A percentile compares a stretch with the other conserved stretches of the same genome.
phyloP scores from a whole-genome alignment of 2,113 vertebrate species.

The Chionis minor region DNA sequence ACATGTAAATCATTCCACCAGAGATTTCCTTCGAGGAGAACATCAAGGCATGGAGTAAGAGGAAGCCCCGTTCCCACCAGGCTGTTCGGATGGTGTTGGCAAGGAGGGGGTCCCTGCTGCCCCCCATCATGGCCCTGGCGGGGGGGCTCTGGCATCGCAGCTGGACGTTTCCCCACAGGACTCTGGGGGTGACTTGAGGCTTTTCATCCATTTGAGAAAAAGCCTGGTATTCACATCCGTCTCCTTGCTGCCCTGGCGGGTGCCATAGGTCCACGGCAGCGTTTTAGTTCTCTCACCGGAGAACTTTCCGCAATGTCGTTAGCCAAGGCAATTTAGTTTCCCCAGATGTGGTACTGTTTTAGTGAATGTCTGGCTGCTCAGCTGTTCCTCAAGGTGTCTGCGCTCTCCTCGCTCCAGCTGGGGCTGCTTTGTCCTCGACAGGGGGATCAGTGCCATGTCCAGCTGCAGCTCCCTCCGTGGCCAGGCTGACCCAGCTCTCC shows the following conservation, averaged over 20 bases:
- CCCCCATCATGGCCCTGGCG: rapidly evolving
- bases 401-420: neutral
- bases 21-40: neutral
- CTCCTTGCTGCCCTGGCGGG: neutral
- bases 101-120: rapidly evolving
- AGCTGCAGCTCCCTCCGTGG: neutral
- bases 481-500: neutral
- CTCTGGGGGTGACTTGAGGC: rapidly evolving
- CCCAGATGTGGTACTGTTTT: neutral
- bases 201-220: neutral
- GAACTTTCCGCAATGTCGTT: neutral
- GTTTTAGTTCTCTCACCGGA: neutral
- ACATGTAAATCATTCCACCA: neutral
- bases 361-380: neutral
- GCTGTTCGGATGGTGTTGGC: rapidly evolving
- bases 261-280: neutral
- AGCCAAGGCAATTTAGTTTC: neutral
- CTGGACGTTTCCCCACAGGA: neutral
- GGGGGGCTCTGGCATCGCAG: rapidly evolving
- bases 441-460: neutral
- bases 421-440: neutral
- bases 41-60: neutral
- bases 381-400: neutral
- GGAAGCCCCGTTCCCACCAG: rapidly evolving
- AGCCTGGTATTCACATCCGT: neutral